A percentile compares a stretch with the other conserved stretches of the same genome.
Conservation (phyloP, 1,140 invertebrate species). For the Thaumatotibia leucotreta region DNA sequence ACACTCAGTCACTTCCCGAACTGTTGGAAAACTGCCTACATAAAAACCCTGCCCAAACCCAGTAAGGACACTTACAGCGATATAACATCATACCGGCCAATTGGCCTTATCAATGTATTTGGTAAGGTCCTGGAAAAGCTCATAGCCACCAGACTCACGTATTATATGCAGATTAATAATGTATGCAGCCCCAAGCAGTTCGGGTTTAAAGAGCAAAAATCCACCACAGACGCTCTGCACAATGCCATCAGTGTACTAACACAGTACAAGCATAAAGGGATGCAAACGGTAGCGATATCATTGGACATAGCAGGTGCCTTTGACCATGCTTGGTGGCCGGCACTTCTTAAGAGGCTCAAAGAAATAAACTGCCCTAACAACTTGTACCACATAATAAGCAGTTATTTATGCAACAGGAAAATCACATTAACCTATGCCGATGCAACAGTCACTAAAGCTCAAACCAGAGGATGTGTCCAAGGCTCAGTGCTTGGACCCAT, state of each 20-base stretch:
- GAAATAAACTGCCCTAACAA: not conserved
- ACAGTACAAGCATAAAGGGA: not conserved
- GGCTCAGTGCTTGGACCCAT: conserved; percentile 32
- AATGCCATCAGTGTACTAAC: conserved; percentile 12
- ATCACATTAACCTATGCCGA: conserved; percentile 11
- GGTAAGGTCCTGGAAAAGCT: conserved; percentile 32
- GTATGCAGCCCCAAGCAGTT: conserved; percentile 18
- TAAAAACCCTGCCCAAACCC: conserved; percentile 14
- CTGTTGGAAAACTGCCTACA: not conserved
- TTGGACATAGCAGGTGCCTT: conserved; percentile 32
- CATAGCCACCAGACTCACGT: conserved; percentile 18
- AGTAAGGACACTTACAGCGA: not conserved
- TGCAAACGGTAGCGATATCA: conserved; percentile 18
- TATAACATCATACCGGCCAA: conserved; percentile 9
- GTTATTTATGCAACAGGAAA: not conserved
- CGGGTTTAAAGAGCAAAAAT: conserved; percentile 25
- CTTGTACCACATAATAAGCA: too few species aligned
- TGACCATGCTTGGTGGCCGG: conserved; percentile 35
- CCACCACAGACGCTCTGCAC: conserved; percentile 19
- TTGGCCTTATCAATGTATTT: conserved; percentile 21
- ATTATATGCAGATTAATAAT: not conserved
- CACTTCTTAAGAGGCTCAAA: conserved; percentile 13
- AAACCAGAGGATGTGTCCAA: not conserved
- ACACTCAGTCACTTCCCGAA: not conserved
- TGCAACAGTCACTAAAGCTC: not conserved